Evolutionary conservation across 2,113 vertebrate species (phyloP).

Genomic region (Alethe castanea): DNA sequence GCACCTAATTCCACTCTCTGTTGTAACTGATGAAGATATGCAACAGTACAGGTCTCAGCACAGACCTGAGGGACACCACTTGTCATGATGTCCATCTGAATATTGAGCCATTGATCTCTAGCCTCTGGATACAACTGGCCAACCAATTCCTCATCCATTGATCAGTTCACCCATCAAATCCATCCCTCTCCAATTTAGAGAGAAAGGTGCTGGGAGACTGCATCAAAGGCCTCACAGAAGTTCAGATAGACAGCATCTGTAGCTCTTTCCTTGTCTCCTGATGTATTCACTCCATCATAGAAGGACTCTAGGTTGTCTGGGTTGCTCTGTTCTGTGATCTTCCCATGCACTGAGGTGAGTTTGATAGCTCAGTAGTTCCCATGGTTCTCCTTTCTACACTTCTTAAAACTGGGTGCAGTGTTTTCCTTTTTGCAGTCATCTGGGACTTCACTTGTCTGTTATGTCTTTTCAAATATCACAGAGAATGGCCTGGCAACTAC

Average conservation of each 20-base stretch:
- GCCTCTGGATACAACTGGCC: background rate
- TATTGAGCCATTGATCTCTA: background rate
- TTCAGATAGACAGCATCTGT: background rate
- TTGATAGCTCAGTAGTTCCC: background rate
- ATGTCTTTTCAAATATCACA: background rate
- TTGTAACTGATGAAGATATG: no score
- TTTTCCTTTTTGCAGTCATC: background rate
- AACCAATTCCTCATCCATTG: background rate
- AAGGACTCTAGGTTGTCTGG: background rate
- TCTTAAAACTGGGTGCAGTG: background rate
- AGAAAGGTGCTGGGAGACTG: background rate
- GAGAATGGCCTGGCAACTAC: background rate
- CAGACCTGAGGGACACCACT: background rate
- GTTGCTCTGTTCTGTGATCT: background rate
- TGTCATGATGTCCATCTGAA: background rate
- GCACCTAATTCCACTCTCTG: accelerated
- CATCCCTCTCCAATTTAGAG: background rate
- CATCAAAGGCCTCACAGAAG: background rate
- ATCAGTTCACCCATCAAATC: background rate
- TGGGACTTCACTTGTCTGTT: background rate
- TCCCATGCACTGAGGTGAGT: background rate
- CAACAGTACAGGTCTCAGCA: background rate
- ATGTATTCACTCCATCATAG: background rate
- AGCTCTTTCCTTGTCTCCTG: background rate
- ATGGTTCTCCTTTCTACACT: background rate